Evolutionary conservation across 1,140 invertebrate species (phyloP).

Genomic region (Sitodiplosis mosellana): DNA sequence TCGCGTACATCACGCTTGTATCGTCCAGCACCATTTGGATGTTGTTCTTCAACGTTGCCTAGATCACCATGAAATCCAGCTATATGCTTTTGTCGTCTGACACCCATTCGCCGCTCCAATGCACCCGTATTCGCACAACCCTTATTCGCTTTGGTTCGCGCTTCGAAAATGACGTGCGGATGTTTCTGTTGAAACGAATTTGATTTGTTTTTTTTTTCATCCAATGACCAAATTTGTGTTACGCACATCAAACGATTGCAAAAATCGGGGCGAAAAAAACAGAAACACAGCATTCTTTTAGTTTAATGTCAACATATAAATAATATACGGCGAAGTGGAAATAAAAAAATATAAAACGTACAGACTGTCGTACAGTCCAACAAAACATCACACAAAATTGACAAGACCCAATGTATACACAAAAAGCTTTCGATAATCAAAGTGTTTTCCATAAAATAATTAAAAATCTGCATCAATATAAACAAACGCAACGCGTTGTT

Average conservation of each 20-base stretch:
- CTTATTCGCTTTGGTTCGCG: slow-evolving; percentile 67
- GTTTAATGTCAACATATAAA: not conserved
- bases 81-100: slow-evolving; percentile 41
- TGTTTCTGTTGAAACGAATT: slow-evolving; percentile 74
- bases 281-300: not conserved
- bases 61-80: slow-evolving; percentile 13
- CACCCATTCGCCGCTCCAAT: slow-evolving; percentile 44
- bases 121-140: slow-evolving; percentile 68
- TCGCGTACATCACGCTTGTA: slow-evolving; percentile 64
- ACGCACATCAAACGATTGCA: not conserved
- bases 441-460: no score
- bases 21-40: slow-evolving; percentile 24
- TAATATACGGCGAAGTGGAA: no score
- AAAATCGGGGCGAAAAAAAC: not conserved
- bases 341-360: no score
- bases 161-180: slow-evolving; percentile 90
- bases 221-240: not conserved
- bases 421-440: no score
- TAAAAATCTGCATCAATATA: no score
- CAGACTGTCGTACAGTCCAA: no score
- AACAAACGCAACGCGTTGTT: no score
- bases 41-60: slow-evolving; percentile 27
- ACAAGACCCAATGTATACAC: no score
- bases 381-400: no score
- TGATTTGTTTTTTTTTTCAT: not conserved